These are phyloP conservation scores for Nixonia krombeini DNA, from an alignment of 1,140 invertebrate species.

Conservation along the genomic window DNA sequence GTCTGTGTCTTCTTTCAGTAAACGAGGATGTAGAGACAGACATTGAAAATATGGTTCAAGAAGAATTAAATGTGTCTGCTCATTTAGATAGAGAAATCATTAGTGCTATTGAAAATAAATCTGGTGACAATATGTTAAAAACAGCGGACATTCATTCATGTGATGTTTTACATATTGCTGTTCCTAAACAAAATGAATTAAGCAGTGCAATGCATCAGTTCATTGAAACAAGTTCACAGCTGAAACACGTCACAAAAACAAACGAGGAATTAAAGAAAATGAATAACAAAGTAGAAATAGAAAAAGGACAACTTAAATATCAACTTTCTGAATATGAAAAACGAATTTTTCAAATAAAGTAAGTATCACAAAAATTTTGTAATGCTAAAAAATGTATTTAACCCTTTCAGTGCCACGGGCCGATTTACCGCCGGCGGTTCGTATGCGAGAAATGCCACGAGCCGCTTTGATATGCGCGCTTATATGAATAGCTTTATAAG, in stretches of 20 bases:
- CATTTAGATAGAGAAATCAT: conserved; percentile 74
- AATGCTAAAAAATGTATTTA: no score
- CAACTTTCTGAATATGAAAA: conserved; percentile 63
- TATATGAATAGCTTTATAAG: no score
- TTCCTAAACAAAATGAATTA: conserved; percentile 17
- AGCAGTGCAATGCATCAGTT: conserved; percentile 46
- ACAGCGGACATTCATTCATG: conserved; percentile 40
- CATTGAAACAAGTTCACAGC: conserved; percentile 43
- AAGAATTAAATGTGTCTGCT: conserved; percentile 75
- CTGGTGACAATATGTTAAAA: conserved; percentile 42
- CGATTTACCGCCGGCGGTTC: no score
- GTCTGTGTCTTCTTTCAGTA: not conserved
- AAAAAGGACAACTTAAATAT: conserved; percentile 59
- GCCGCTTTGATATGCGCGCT: no score
- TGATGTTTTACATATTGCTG: conserved; percentile 40
- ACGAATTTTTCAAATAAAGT: conserved; percentile 62
- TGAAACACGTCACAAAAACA: conserved; percentile 58
- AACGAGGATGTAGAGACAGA: conserved; percentile 56
- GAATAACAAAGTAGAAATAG: conserved; percentile 65
- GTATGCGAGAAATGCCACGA: no score
- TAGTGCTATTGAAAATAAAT: conserved; percentile 71
- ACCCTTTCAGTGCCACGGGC: no score
- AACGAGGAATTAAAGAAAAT: conserved; percentile 67
- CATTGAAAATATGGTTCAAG: conserved; percentile 75
- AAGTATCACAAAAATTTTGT: conserved; percentile 6